These are phyloP conservation scores for Apis dorsata DNA, from an alignment of 1,140 invertebrate genomes.

Conservation along the genomic window DNA sequence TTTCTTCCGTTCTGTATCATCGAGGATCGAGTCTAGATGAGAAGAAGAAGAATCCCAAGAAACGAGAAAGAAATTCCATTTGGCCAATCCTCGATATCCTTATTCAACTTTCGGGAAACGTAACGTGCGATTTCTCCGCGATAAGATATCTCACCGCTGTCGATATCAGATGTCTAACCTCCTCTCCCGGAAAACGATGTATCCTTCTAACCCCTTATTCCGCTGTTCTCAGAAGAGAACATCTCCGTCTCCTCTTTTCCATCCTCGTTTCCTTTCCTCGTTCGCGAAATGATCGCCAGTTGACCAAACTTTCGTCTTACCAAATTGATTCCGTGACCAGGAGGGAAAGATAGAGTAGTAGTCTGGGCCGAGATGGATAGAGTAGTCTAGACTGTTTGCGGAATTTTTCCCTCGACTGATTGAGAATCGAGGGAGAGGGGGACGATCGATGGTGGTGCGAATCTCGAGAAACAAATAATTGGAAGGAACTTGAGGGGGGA, in stretches of 20 bases:
- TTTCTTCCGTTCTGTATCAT: background rate
- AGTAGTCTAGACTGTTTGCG: background rate
- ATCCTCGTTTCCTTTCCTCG: constrained; percentile 1
- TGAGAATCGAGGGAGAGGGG: background rate
- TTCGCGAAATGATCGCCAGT: constrained; percentile 16
- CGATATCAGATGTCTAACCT: constrained; percentile 56
- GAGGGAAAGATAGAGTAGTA: no score
- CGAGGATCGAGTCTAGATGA: background rate
- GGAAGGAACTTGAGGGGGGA: background rate
- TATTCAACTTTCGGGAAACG: constrained; percentile 27
- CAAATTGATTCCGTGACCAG: constrained; percentile 5
- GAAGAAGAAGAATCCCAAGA: background rate
- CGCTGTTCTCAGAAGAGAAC: background rate
- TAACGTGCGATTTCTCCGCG: constrained; percentile 43
- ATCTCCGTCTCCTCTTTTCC: background rate
- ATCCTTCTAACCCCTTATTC: background rate
- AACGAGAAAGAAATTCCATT: constrained; percentile 46
- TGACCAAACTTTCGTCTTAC: constrained; percentile 23
- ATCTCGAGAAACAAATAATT: background rate
- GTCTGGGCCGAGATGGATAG: background rate
- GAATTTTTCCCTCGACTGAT: constrained; percentile 3
- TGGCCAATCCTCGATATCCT: constrained; percentile 29
- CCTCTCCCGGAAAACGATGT: constrained; percentile 7
- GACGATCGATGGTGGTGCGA: background rate
- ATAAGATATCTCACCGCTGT: constrained; percentile 53